Conservation (phyloP, 2,888 invertebrate species). For the Dioctria linearis region DNA sequence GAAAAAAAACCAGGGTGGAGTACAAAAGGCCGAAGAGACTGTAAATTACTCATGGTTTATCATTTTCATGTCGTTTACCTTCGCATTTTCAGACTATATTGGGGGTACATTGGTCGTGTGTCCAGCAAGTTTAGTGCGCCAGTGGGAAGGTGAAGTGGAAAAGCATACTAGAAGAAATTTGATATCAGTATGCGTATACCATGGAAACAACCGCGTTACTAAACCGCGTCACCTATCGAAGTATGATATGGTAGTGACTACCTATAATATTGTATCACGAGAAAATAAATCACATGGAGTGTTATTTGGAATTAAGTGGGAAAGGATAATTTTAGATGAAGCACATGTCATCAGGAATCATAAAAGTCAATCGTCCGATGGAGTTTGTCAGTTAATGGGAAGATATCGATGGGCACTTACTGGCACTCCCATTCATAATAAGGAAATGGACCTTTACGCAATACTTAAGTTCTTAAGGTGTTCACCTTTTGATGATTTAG, state of each 20-base stretch:
- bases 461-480: conserved; percentile 79
- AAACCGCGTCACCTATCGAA: conserved; percentile 77
- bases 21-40: conserved; percentile 65
- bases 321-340: conserved; percentile 74
- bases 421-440: conserved; percentile 81
- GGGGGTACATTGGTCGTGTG: conserved; percentile 92
- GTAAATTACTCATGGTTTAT: conserved; percentile 59
- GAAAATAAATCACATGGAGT: no score
- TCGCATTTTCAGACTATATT: conserved; percentile 67
- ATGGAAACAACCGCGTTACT: conserved; percentile 83
- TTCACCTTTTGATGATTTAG: conserved; percentile 71
- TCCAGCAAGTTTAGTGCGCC: conserved; percentile 90
- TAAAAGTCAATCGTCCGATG: conserved; percentile 82
- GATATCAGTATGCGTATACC: conserved; percentile 74
- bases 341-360: conserved; percentile 93
- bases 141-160: conserved; percentile 66
- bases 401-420: conserved; percentile 79
- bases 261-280: conserved; percentile 78
- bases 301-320: no score
- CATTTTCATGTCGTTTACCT: neutral
- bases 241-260: conserved; percentile 89
- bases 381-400: conserved; percentile 74
- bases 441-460: conserved; percentile 86
- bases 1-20: conserved; percentile 63
- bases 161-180: no score